Evolutionary conservation across 2,113 vertebrate genomes (phyloP).

Genomic region (Xyliphius kryptos): DNA sequence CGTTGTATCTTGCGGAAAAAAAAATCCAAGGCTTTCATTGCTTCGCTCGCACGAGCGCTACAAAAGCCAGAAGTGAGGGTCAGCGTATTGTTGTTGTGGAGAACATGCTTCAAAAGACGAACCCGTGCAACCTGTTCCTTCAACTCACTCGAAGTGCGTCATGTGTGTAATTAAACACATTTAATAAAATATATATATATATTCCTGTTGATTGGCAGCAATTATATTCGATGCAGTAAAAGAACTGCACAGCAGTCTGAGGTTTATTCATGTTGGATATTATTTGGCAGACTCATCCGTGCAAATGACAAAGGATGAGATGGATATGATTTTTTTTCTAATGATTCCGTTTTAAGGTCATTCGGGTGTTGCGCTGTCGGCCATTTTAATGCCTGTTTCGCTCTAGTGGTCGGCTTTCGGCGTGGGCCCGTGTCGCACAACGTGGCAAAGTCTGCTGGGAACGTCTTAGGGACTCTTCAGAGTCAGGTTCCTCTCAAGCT

Average conservation of each 20-base stretch:
- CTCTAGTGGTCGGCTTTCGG: too few relatives aligned
- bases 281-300: neutral
- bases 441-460: too few relatives aligned
- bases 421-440: too few relatives aligned
- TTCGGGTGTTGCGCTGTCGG: neutral
- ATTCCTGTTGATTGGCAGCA: neutral
- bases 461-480: too few relatives aligned
- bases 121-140: too few relatives aligned
- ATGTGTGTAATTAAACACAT: neutral
- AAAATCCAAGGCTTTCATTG: neutral
- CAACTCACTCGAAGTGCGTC: neutral
- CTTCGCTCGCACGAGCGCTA: neutral
- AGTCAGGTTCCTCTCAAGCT: too few relatives aligned
- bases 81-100: neutral
- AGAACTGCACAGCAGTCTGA: neutral
- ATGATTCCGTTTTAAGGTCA: neutral
- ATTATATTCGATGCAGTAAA: neutral
- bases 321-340: neutral
- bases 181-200: too few relatives aligned
- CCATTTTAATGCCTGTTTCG: too few relatives aligned
- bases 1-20: neutral
- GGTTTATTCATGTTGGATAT: neutral
- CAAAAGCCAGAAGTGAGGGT: slow-evolving; percentile 1
- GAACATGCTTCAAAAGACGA: neutral
- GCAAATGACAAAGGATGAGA: neutral